Base-by-base conservation (phyloP, 1,140 invertebrate species). In the Pseudomyrmex sp. region DNA sequence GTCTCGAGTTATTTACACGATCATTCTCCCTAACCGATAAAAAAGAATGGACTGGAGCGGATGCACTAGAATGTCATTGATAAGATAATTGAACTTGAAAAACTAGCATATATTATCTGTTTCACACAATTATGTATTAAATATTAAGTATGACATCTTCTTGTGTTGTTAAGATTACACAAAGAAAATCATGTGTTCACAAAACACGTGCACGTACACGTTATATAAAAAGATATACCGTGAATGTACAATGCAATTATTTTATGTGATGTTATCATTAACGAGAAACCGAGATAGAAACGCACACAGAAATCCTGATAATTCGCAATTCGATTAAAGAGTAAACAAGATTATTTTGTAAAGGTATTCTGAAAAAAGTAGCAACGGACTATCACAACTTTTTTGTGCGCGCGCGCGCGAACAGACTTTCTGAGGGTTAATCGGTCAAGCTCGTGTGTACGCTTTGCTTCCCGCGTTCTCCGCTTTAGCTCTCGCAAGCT, bases 391-490 rank as follows among this genome's bases (percentile, higher is more conserved):
- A 10, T 65, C 35, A 35, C 35, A 35, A 35, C 35, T 15, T 44
- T 65, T n/a, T 35, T 35, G 35, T 35, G 35, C 35, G 13, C 13
- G 35, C 35, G 13, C 13, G 48, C 65, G 46, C 52, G 56, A 15
- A 20, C 13, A 23, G 23, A 26, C 56, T 69, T 58, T 63, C 72
- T 48, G 5, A 15, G 61, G 15, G 56, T 86, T 86, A 86, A 86
- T 86, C 82, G 85, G 63, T 84, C 82, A 82, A 85, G 65, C 86
- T 83, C 76, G 61, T 46, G 61, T 26, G 56, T 58, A 20, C 54
- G 62, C 54, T 79, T 69, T 59, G 48, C 82, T 74, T 65, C 72
- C 12, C 82, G 9, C 62, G 59, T 77, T 72, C 44, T 84, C 54
- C 63, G 35, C 7, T 72, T 72, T 59, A 59, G 7, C 48, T 72